These are phyloP conservation scores for Alcis repandata DNA, from an alignment of 2,888 invertebrate species.

Conservation along the genomic window DNA sequence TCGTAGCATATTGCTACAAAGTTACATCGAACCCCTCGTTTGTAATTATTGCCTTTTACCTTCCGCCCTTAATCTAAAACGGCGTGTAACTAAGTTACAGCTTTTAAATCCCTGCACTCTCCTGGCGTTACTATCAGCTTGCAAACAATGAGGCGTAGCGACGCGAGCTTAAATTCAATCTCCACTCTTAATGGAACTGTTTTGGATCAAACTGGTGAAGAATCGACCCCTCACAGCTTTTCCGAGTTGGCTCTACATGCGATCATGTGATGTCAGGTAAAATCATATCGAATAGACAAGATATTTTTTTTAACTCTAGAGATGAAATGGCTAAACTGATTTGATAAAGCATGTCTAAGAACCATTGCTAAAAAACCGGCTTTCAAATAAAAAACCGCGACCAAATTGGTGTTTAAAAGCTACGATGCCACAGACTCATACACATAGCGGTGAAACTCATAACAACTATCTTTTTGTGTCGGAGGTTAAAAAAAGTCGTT, in stretches of 20 bases:
- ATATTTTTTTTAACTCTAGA: too few species aligned
- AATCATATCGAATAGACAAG: too few species aligned
- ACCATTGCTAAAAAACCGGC: too few species aligned
- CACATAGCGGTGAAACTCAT: too few species aligned
- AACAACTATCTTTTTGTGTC: too few species aligned
- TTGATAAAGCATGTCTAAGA: too few species aligned
- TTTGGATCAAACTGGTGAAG: conserved; percentile 25
- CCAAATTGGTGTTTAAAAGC: too few species aligned
- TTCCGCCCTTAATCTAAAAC: conserved; percentile 46
- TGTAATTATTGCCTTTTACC: conserved; percentile 42
- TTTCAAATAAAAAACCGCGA: too few species aligned
- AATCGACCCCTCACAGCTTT: neutral
- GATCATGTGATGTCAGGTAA: too few species aligned
- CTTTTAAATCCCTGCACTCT: conserved; percentile 52
- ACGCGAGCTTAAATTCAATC: conserved; percentile 69
- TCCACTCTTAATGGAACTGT: conserved; percentile 57
- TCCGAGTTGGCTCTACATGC: neutral
- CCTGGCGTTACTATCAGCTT: conserved; percentile 55
- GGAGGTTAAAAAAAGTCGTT: too few species aligned
- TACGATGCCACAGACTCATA: too few species aligned
- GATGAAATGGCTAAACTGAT: too few species aligned
- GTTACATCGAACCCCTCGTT: conserved; percentile 30
- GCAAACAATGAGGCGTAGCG: conserved; percentile 65
- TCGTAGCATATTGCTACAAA: conserved; percentile 4
- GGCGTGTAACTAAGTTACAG: conserved; percentile 52